Base-by-base conservation (phyloP, 2,888 invertebrate species). In the Augiades crinisus region DNA sequence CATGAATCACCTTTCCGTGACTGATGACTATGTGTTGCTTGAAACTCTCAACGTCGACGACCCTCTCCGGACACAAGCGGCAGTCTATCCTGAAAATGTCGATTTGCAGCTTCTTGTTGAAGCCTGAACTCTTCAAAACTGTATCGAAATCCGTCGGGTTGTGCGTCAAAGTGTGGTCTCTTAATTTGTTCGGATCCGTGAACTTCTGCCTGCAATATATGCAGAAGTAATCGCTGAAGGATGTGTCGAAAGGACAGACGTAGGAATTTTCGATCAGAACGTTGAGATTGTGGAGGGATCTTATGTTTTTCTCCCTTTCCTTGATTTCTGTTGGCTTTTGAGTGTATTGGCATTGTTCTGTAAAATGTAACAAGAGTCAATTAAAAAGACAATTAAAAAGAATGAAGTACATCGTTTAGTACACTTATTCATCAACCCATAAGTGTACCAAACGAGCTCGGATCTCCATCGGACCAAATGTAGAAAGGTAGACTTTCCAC, bases 191-290 rank as follows among this genome's bases (percentile, higher is more conserved):
- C 0, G 87, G 82, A 5, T 87, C 84, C 0, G 80, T 78, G 63
- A 77, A 83, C 2, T 66, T 60, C 34, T 63, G 55, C 17, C 59
- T 59, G 2, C 80, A 68, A 44, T 82, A 70, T 0, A 75, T 61
- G 47, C 87, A 87, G 56, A 81, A 87, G 1, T 81, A 71, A 36
- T 84, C 81, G 43, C 84, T 83, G 55, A 78, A 83, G 0, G 78
- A 78, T 0, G 79, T 78, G 24, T 75, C 75, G 55, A 87, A 87
- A 0, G 86, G 86, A 31, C 85, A 84, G 0, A 77, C 81, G 34
- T 68, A 85, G 0, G 86, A 84, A 46, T 75, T 77, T 37, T 84
- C 81, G 0, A 86, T 77, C 8, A 86, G 62, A 0, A 68, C 67
- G 0, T 73, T 61, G 0, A 78, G 70, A 57, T 87, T 84, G 0